Conservation (phyloP, 2,113 vertebrate genomes). For the Phrynosoma platyrhinos region DNA sequence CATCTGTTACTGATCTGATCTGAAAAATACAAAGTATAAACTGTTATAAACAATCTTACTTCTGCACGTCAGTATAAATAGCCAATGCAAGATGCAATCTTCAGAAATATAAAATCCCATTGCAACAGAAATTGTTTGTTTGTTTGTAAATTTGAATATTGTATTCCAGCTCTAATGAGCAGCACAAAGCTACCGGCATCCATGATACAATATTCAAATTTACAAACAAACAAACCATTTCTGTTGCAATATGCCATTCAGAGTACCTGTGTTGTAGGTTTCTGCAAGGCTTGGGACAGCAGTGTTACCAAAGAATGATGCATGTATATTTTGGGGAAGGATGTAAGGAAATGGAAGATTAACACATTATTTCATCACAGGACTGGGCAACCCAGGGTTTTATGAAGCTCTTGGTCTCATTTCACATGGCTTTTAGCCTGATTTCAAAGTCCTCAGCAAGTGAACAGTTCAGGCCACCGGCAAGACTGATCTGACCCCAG, state of each 20-base stretch:
- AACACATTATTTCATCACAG: not conserved
- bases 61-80: not conserved
- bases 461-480: not conserved
- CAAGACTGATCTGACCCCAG: too few species aligned
- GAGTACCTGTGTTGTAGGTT: not conserved
- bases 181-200: not conserved
- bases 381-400: not conserved
- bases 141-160: too few species aligned
- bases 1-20: conserved; percentile 60
- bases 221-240: not conserved
- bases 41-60: conserved; percentile 54
- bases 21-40: conserved; percentile 37
- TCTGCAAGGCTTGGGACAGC: not conserved
- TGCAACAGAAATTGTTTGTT: too few species aligned
- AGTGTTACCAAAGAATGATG: not conserved
- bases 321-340: not conserved
- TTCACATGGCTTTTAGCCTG: not conserved
- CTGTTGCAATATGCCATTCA: not conserved
- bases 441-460: not conserved
- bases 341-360: not conserved
- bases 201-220: not conserved
- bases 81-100: conserved; percentile 13
- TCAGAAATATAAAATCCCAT: not conserved
- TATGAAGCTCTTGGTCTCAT: too few species aligned
- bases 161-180: not conserved